Conservation (phyloP, 2,797 vertebrate genomes). For the Mus caroli region DNA sequence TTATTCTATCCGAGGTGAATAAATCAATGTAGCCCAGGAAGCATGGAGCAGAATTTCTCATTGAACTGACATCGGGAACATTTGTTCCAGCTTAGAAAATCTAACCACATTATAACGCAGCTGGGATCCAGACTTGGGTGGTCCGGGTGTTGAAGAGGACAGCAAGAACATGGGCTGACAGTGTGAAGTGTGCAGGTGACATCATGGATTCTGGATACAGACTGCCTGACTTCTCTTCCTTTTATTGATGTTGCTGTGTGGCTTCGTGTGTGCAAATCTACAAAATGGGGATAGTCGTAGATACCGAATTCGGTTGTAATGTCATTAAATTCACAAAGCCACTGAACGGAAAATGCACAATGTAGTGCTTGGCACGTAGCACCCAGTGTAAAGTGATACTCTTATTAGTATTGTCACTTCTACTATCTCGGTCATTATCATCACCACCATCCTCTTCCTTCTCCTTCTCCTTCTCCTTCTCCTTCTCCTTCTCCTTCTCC, state of each 20-base stretch:
- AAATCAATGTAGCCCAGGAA: constrained; percentile 71
- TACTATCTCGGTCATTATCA: neutral
- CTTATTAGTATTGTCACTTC: neutral
- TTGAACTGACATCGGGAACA: constrained; percentile 38
- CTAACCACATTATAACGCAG: neutral
- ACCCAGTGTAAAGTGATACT: neutral
- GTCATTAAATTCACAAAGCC: neutral
- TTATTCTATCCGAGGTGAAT: constrained; percentile 66
- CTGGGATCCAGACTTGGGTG: neutral
- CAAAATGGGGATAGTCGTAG: neutral
- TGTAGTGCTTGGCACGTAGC: neutral
- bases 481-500: accelerated
- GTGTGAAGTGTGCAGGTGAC: accelerated
- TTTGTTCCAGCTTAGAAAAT: constrained; percentile 37
- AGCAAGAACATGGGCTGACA: neutral
- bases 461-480: too few relatives aligned
- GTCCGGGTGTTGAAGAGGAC: neutral
- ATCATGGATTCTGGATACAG: neutral
- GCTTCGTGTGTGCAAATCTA: neutral
- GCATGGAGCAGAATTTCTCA: constrained; percentile 53
- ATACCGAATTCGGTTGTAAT: neutral
- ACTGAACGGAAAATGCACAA: neutral
- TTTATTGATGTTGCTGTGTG: neutral
- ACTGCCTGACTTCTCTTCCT: neutral
- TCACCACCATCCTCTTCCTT: neutral